phyloP scores from a whole-genome alignment of 2,113 vertebrate species.

The Monopterus albus region DNA sequence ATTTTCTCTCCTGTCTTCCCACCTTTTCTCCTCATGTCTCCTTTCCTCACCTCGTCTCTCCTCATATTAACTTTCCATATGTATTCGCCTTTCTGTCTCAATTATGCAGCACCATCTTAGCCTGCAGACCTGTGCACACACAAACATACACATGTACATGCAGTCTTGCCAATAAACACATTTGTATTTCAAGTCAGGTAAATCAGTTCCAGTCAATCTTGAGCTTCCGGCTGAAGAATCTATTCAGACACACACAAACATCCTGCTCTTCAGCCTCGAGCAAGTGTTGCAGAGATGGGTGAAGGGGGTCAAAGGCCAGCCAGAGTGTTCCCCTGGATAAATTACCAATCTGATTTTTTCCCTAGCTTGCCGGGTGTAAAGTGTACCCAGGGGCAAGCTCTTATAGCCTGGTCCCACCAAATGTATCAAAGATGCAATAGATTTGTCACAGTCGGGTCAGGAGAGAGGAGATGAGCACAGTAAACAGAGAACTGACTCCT shows the following conservation, averaged over 20 bases:
- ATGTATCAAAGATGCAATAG: constrained; percentile 45
- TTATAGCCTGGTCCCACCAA: constrained; percentile 25
- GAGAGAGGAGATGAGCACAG: constrained; percentile 8
- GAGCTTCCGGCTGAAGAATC: constrained; percentile 18
- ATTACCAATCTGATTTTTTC: constrained; percentile 56
- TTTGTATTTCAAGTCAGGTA: constrained; percentile 62
- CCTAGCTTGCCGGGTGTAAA: constrained; percentile 17
- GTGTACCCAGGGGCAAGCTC: constrained; percentile 24
- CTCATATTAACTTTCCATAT: constrained; percentile 22
- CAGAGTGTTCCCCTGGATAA: constrained; percentile 55
- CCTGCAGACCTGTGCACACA: constrained; percentile 5
- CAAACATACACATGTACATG: background rate
- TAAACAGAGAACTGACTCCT: constrained; percentile 13
- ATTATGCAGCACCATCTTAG: constrained; percentile 34
- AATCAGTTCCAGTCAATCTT: constrained; percentile 27
- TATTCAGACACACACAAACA: constrained; percentile 1
- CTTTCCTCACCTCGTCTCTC: background rate
- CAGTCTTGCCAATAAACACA: constrained; percentile 16
- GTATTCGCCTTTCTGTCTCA: constrained; percentile 27
- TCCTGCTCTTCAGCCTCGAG: constrained; percentile 32
- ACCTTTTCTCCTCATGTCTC: background rate
- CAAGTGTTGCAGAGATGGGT: constrained; percentile 34
- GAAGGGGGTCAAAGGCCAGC: constrained; percentile 57
- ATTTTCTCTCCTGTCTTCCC: background rate
- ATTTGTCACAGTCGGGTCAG: constrained; percentile 49